A percentile compares a stretch with the other conserved stretches of the same genome.
Evolutionary conservation across 1,140 invertebrate genomes (phyloP).

Genomic region (Drosophila orena): DNA sequence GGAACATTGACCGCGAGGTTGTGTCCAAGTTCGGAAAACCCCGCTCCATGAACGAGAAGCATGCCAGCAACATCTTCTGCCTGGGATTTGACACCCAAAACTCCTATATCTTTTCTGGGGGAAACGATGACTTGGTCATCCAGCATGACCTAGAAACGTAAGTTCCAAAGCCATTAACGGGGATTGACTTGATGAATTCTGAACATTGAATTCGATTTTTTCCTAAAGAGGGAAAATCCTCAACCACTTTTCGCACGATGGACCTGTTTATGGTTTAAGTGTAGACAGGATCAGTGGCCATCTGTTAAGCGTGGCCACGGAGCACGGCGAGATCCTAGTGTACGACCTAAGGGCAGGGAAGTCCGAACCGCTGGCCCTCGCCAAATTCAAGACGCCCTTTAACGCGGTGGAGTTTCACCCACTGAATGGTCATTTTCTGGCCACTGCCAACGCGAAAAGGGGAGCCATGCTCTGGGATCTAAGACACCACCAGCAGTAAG

Average conservation of each 20-base stretch:
- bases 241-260: conserved; percentile 92
- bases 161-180: conserved; percentile 46
- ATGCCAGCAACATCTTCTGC: conserved; percentile 97
- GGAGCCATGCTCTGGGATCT: conserved; percentile 96
- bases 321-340: conserved; percentile 94
- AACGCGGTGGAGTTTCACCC: conserved; percentile 97
- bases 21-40: conserved; percentile 88
- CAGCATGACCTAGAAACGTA: conserved; percentile 93
- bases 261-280: conserved; percentile 95
- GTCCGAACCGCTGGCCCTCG: conserved; percentile 87
- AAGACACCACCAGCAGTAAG: conserved; percentile 91
- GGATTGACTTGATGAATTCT: too few species aligned
- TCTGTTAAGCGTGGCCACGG: conserved; percentile 94
- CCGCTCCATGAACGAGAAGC: conserved; percentile 91
- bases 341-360: conserved; percentile 87
- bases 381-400: conserved; percentile 90
- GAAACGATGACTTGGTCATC: conserved; percentile 97
- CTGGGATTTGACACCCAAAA: conserved; percentile 93
- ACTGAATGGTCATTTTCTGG: conserved; percentile 91
- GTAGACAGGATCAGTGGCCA: conserved; percentile 93
- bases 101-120: conserved; percentile 94
- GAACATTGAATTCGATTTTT: too few species aligned
- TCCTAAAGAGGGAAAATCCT: conserved; percentile 88
- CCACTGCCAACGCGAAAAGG: conserved; percentile 95
- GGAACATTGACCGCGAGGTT: conserved; percentile 93